Percentiles rank a stretch among this genome's conserved stretches.
These are phyloP conservation scores for Phaetusa simplex DNA, from an alignment of 2,113 vertebrate genomes.

Conservation along the genomic window DNA sequence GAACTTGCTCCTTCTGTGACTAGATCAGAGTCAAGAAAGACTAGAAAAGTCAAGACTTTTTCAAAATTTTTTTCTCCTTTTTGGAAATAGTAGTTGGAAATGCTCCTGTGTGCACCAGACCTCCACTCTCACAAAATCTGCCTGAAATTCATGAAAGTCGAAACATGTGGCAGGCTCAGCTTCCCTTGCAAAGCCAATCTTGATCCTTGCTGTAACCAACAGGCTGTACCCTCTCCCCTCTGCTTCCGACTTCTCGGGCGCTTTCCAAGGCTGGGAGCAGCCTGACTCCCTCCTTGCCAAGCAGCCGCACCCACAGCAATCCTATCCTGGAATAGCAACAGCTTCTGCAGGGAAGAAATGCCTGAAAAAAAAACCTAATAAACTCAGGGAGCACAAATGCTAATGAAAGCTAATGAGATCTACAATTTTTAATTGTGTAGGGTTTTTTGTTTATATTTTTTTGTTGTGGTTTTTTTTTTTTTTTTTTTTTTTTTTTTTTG, in stretches of 20 bases:
- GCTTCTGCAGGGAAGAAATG: background rate
- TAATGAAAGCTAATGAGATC: background rate
- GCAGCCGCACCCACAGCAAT: background rate
- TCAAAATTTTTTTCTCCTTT: background rate
- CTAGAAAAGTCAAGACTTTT: background rate
- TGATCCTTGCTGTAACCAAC: background rate
- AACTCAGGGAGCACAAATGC: background rate
- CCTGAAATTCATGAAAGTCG: background rate
- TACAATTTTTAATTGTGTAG: background rate
- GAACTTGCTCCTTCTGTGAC: background rate
- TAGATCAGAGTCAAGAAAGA: background rate
- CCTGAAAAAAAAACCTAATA: background rate
- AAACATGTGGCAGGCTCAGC: background rate
- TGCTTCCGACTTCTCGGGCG: rapidly evolving
- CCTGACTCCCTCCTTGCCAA: background rate
- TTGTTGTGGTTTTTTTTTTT: no score
- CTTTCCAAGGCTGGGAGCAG: background rate
- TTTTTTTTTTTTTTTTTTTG: background rate
- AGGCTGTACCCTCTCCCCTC: background rate
- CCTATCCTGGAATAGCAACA: background rate
- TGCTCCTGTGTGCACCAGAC: background rate
- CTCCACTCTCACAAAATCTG: background rate
- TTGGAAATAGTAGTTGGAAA: background rate
- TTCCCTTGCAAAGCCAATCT: background rate
- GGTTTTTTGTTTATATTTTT: background rate